Evolutionary conservation across 2,113 vertebrate species (phyloP), one percentile per base, ranked within the genome.

Genomic region (Labeo catla): DNA sequence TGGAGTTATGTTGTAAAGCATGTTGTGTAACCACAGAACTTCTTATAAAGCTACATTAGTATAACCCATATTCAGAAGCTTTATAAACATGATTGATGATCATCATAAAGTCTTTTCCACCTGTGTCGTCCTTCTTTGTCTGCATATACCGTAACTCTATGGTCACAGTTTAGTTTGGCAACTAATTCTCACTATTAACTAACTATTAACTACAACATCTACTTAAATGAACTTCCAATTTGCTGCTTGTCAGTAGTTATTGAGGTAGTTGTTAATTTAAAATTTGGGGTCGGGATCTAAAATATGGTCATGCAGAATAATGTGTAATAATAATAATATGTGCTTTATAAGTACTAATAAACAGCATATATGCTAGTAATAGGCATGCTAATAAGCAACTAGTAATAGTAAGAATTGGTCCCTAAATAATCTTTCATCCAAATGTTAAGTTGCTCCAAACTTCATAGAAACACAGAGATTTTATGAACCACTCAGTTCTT

Each of bases 21-120:
- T 70, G 85, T 84, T 86, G 81, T 77, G 63, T 63, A 84, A 89
- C 68, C 79, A 76, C 57, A 50, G 39, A 76, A 77, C 81, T 84
- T 86, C 79, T 84, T 83, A 84, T 54, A 39, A 74, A 81, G 57
- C 39, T 72, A 74, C 76, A 72, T 84, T 84, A 76, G 66, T 80
- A 66, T 68, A 54, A 83, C 49, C 34, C 47, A 85, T 52, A 76
- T 78, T 72, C 52, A 45, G 49, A 85, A 77, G 49, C 61, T 77
- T 85, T 21, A 8, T 59, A 59, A 61, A 61, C 57, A 61, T 61
- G 54, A 12, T 49, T 79, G 8, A 80, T n/a, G 59, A 61, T 70
- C 61, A 50, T 77, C 23, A 85, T 68, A 66, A 63, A 73, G 77
- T 19, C 2, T 61, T 61, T n/a, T n/a, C 59, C 36, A 70, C 13